Evolutionary conservation across 2,113 vertebrate species (phyloP), one percentile per base, ranked within the genome.

Genomic region (Larimichthys polyactis): DNA sequence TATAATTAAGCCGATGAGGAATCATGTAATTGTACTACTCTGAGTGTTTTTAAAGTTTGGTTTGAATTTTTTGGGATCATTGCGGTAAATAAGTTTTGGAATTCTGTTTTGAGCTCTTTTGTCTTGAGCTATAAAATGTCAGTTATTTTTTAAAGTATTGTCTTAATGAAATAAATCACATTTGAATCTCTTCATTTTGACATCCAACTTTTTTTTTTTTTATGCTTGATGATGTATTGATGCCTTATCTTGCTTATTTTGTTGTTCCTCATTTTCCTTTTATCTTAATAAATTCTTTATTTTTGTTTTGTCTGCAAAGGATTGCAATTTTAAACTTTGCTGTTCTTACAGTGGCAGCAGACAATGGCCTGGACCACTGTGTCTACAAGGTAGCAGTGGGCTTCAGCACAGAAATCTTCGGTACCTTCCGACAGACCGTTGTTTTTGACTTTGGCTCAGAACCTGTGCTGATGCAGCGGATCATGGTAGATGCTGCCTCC

Each of bases 371-470:
- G 90, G 98, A 99, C 95, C 97, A 98, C 89, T 98, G 97, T 83
- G 76, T 98, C 81, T 99, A 99, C 95, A 97, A 96, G 94, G 96
- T 99, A 67, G 95, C 94, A 71, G 96, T 99, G 95, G 97, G 95
- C 83, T 99, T 99, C 94, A 97, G 95, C 94, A 99, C 98, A 43
- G 98, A 99, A 94, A 99, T 99, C 94, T 99, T 99, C 89, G 98
- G 98, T 64, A 99, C 98, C 90, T 99, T 99, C 95, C 95, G 98
- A 65, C 98, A 99, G 94, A 99, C 98, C 20, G 96, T 97, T 79
- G 98, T 99, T 86, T 99, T 99, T 91, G 98, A 99, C 95, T 99
- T 99, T 69, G 98, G 98, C 90, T 96, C 97, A 69, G 98, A 99
- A 75, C 98, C 98, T 22, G 98, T 99, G 90, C 96, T 99, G 90